Base-by-base conservation (phyloP, 2,888 invertebrate species). In the Oscheius sp. region DNA sequence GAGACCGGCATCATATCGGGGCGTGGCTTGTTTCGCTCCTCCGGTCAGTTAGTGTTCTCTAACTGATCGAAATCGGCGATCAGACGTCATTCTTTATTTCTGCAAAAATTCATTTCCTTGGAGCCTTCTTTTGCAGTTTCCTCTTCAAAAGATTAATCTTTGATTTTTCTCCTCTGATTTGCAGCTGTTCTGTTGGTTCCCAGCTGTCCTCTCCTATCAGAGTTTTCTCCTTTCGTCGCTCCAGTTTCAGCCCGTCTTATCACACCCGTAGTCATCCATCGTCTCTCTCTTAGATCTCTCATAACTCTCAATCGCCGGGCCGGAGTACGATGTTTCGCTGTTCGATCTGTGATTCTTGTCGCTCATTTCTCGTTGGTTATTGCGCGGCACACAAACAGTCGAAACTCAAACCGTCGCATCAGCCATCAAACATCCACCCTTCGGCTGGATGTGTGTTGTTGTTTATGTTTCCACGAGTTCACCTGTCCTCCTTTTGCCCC, bases 1-100 rank as follows among this genome's bases (percentile, higher is more conserved):
- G 24, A 62, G 62, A 62, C 62, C 62, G 62, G 32, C 47, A 62
- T 26, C 62, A 62, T 44, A n/a, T 22, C n/a, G 30, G 57, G 62
- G 32, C 45, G 62, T 17, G 47, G 47, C 17, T 30, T 47, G 47
- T 49, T 20, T 62, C 30, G 8, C 28, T 32, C n/a, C 24, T 26
- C 26, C 28, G 26, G n/a, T n/a, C n/a, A n/a, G n/a, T n/a, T n/a
- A 26, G 50, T 26, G 1, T 38, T 50, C 54, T 54, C 54, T 36
- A 17, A 12, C 33, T 54, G 54, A 59, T 59, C 59, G 59, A 26
- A 59, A 59, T 59, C 59, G 59, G 41, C 59, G 59, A 59, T 44
- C 59, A 59, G 59, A 59, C 59, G 59, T 59, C 59, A 59, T 32
- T 51, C 51, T 30, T n/a, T 30, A 51, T 20, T 44, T 59, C 41